These are phyloP conservation scores for Zele albiditarsus DNA, from an alignment of 2,888 invertebrate genomes.

Conservation along the genomic window DNA sequence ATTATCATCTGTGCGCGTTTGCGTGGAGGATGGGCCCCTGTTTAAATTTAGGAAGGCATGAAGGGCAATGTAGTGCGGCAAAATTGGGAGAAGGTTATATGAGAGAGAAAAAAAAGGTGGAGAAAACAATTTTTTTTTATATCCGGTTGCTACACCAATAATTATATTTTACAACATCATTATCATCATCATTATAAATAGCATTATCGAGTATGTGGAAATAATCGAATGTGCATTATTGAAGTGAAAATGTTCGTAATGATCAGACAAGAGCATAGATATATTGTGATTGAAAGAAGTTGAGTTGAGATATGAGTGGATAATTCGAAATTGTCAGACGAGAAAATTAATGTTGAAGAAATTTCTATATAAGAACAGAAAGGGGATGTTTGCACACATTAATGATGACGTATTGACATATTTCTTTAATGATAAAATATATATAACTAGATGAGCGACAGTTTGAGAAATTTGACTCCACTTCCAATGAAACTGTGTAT, in stretches of 20 bases:
- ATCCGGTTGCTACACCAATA: neutral
- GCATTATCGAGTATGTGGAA: neutral
- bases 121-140: neutral
- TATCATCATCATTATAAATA: neutral
- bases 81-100: neutral
- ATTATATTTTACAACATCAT: neutral
- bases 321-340: neutral
- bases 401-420: constrained; percentile 27
- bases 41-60: constrained; percentile 25
- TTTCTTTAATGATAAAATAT: constrained; percentile 32
- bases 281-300: neutral
- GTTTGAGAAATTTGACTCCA: constrained; percentile 20
- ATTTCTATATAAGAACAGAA: neutral
- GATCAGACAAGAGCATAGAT: neutral
- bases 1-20: constrained; percentile 58
- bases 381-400: neutral
- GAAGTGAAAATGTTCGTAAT: neutral
- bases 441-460: neutral
- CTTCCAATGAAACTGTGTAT: constrained; percentile 8
- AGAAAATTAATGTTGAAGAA: neutral
- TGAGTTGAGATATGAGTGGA: neutral
- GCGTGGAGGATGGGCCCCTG: constrained; percentile 29
- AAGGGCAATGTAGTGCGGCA: constrained; percentile 12
- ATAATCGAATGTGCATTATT: neutral
- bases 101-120: neutral